Percentiles rank a stretch among this genome's conserved stretches.
These are phyloP conservation scores for Monomorium pharaonis DNA, from an alignment of 1,140 invertebrate genomes.

Conservation along the genomic window DNA sequence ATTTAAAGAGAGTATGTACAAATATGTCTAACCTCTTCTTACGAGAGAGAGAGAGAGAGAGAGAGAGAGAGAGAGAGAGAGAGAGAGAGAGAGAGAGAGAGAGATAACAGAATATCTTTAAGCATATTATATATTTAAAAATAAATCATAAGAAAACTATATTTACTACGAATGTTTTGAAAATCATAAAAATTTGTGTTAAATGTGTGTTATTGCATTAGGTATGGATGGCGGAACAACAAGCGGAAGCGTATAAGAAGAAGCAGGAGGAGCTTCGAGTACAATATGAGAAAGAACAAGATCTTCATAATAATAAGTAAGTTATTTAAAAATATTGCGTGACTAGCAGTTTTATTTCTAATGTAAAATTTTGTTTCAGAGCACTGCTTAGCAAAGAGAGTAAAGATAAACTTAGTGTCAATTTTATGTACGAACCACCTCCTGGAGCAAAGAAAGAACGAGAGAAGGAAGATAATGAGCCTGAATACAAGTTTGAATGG, in stretches of 20 bases:
- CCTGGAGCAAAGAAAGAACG: slow-evolving; percentile 96
- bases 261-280: slow-evolving; percentile 98
- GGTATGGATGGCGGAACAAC: slow-evolving; percentile 99
- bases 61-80: too few relatives aligned
- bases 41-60: too few relatives aligned
- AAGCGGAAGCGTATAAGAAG: slow-evolving; percentile 98
- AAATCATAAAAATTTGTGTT: background rate
- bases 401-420: slow-evolving; percentile 99
- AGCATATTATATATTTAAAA: background rate
- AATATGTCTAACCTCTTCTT: background rate
- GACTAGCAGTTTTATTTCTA: background rate
- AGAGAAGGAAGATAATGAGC: slow-evolving; percentile 96
- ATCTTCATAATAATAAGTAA: slow-evolving; percentile 98
- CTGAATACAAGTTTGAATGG: slow-evolving; percentile 99
- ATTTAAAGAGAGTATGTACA: slow-evolving; percentile 97
- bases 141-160: background rate
- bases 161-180: too few relatives aligned
- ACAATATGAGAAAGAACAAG: slow-evolving; percentile 99
- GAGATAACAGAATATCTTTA: background rate
- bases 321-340: background rate
- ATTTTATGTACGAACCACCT: slow-evolving; percentile 99
- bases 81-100: too few relatives aligned
- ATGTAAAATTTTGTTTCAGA: slow-evolving; percentile 84
- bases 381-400: slow-evolving; percentile 98
- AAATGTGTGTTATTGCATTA: slow-evolving; percentile 80